A percentile compares a stretch with the other conserved stretches of the same genome.
These are phyloP conservation scores for Premnoplex brunnescens DNA, from an alignment of 2,797 vertebrate species.

Conservation along the genomic window DNA sequence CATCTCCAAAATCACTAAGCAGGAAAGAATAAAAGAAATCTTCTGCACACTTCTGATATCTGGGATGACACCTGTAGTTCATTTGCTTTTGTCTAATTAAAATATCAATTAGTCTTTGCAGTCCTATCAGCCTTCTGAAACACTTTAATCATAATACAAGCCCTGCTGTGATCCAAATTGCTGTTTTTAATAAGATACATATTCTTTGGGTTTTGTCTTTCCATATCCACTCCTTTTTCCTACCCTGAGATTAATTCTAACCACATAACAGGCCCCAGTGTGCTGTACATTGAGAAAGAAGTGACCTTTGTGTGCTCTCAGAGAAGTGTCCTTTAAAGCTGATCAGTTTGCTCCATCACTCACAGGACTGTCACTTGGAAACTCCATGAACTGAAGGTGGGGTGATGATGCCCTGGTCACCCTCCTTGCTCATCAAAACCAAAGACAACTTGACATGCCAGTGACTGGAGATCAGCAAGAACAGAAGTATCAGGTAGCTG, in stretches of 20 bases:
- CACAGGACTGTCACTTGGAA: background rate
- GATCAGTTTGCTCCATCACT: background rate
- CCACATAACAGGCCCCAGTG: background rate
- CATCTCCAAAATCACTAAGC: background rate
- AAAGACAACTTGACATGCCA: background rate
- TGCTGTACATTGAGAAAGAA: background rate
- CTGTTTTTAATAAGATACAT: background rate
- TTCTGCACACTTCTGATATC: background rate
- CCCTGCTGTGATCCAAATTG: background rate
- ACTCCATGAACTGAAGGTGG: background rate
- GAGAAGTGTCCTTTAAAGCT: background rate
- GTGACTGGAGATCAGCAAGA: background rate
- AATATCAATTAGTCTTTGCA: slow-evolving; percentile 31
- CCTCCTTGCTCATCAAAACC: background rate
- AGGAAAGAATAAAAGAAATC: background rate
- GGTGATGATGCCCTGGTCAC: background rate
- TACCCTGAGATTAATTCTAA: background rate
- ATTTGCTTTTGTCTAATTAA: slow-evolving; percentile 40
- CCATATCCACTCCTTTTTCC: background rate
- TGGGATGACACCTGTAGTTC: background rate
- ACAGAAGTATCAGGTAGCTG: background rate
- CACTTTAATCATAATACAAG: slow-evolving; percentile 1
- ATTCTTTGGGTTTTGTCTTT: background rate
- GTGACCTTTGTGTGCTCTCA: background rate
- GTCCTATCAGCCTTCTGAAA: slow-evolving; percentile 9